Conservation (phyloP, 2,797 vertebrate species). For the Parauchenoglanis punctatus region DNA sequence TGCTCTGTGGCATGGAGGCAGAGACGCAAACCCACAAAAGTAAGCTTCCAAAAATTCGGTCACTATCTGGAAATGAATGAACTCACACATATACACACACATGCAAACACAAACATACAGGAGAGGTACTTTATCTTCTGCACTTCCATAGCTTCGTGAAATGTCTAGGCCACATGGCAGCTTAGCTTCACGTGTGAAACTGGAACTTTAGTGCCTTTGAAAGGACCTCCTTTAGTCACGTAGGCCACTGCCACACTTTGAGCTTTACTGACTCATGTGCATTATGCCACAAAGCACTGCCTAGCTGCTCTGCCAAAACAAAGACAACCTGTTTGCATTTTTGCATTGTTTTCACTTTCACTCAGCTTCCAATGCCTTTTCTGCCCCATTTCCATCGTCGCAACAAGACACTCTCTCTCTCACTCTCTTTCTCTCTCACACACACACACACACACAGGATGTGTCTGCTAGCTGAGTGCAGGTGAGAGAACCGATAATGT, state of each 20-base stretch:
- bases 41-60: not conserved
- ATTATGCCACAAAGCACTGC: conserved; percentile 15
- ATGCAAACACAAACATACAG: conserved; percentile 20
- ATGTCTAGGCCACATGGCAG: conserved; percentile 5
- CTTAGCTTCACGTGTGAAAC: conserved; percentile 29
- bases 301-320: conserved; percentile 16
- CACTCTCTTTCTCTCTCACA: not conserved
- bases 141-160: conserved; percentile 28
- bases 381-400: conserved; percentile 19
- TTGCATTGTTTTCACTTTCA: conserved; percentile 11
- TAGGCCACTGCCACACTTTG: conserved; percentile 5
- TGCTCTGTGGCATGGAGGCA: conserved; percentile 20
- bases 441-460: not conserved
- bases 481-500: not conserved
- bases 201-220: conserved; percentile 29
- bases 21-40: not conserved
- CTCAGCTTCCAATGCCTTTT: conserved; percentile 8
- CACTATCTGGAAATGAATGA: not conserved
- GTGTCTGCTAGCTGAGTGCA: not conserved
- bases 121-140: not conserved
- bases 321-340: conserved; percentile 26
- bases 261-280: conserved; percentile 29
- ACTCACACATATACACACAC: conserved; percentile 15
- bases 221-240: conserved; percentile 2
- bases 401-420: not conserved